A percentile compares a stretch with the other conserved stretches of the same genome.
Evolutionary conservation across 2,888 invertebrate species (phyloP).

Genomic region (Dynastes tityus): DNA sequence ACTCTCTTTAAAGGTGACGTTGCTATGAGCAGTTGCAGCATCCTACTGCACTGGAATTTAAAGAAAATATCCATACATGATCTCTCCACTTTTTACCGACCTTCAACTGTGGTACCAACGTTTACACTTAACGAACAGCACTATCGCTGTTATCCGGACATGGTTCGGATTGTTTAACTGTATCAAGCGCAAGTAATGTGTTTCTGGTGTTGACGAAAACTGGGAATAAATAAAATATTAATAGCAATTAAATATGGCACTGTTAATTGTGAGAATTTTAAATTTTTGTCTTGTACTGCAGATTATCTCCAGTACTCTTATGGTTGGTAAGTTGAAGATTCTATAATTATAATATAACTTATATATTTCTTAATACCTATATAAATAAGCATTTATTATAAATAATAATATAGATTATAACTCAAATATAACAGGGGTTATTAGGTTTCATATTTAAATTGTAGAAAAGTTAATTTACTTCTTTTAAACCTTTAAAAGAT

Average conservation of each 20-base stretch:
- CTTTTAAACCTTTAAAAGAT: too few relatives aligned
- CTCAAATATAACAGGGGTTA: too few relatives aligned
- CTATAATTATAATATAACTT: too few relatives aligned
- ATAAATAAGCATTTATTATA: too few relatives aligned
- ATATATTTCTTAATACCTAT: too few relatives aligned
- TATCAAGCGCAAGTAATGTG: background rate
- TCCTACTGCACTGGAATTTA: too few relatives aligned
- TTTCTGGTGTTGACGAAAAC: background rate
- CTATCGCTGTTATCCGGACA: background rate
- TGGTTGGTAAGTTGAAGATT: background rate
- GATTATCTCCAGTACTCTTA: background rate
- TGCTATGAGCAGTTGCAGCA: too few relatives aligned
- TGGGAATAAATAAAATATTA: background rate
- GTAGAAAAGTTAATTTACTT: too few relatives aligned
- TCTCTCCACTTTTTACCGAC: constrained; percentile 7
- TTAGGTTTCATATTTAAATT: too few relatives aligned
- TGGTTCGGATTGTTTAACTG: background rate
- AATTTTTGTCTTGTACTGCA: background rate
- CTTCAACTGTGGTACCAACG: background rate
- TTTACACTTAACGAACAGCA: background rate
- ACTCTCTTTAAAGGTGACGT: too few relatives aligned
- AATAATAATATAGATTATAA: too few relatives aligned
- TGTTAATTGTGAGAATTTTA: constrained; percentile 3
- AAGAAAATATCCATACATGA: background rate
- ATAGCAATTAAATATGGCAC: too few relatives aligned